A percentile compares a stretch with the other conserved stretches of the same genome.
Evolutionary conservation across 2,797 vertebrate species (phyloP).

Genomic region (Microtus californicus): DNA sequence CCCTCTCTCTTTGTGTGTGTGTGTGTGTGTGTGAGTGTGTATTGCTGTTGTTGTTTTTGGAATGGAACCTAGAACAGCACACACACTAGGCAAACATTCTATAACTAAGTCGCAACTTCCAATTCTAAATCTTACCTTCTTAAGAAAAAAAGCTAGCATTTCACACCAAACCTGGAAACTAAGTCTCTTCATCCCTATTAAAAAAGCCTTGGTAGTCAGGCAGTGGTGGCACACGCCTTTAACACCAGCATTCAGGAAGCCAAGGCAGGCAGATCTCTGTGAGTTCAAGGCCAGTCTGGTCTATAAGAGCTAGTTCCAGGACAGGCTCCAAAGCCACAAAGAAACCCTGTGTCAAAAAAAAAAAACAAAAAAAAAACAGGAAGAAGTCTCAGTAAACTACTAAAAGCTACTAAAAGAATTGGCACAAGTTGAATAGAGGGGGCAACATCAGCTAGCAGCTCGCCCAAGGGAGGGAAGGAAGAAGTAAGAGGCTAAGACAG

Average conservation of each 20-base stretch:
- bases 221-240: too few species aligned
- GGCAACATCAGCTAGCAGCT: not conserved
- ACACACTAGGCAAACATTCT: not conserved
- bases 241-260: too few species aligned
- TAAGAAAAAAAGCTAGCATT: not conserved
- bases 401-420: conserved; percentile 35
- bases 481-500: not conserved
- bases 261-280: too few species aligned
- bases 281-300: too few species aligned
- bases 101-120: not conserved
- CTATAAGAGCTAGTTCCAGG: too few species aligned
- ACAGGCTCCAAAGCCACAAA: too few species aligned
- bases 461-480: not conserved
- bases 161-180: not conserved
- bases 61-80: not conserved
- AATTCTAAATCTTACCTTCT: not conserved
- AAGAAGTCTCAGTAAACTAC: not conserved
- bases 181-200: not conserved
- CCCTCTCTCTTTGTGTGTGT: not conserved
- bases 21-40: not conserved
- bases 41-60: not conserved
- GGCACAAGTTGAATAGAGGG: not conserved
- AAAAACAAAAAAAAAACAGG: too few species aligned
- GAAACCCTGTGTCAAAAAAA: too few species aligned
- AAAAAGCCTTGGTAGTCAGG: not conserved